A percentile compares a stretch with the other conserved stretches of the same genome.
Conservation (phyloP, 2,113 vertebrate genomes). For the Chinchilla lanigera region DNA sequence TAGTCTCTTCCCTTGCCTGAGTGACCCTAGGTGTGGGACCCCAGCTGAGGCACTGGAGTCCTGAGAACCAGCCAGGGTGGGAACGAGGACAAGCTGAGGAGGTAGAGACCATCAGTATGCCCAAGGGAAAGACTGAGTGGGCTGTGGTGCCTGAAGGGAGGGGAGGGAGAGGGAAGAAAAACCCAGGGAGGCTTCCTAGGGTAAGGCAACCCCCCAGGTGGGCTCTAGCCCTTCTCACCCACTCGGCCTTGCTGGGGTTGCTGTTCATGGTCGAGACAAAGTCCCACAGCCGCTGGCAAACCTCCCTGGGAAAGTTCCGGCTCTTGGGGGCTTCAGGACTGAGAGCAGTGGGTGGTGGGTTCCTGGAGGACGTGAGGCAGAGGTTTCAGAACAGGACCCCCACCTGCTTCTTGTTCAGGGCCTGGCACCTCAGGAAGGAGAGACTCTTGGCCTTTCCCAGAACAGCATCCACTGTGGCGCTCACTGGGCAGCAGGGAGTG, state of each 20-base stretch:
- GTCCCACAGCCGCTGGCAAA: conserved; percentile 69
- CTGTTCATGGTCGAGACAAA: conserved; percentile 80
- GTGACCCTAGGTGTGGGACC: not conserved
- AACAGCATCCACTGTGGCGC: too few relatives aligned
- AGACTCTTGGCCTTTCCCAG: not conserved
- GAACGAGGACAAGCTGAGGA: not conserved
- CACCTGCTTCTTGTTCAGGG: not conserved
- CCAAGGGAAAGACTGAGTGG: not conserved
- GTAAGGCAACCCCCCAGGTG: not conserved
- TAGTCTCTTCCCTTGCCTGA: not conserved
- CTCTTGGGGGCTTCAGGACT: conserved; percentile 82
- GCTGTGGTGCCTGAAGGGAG: not conserved
- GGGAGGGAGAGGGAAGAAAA: not conserved
- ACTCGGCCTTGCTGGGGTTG: conserved; percentile 80
- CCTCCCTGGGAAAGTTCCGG: conserved; percentile 74
- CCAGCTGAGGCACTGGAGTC: not conserved
- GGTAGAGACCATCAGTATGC: too few relatives aligned
- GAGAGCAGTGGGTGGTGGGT: conserved; percentile 83
- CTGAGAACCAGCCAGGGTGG: not conserved
- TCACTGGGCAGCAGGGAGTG: not conserved
- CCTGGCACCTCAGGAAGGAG: not conserved
- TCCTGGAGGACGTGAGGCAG: conserved; percentile 67
- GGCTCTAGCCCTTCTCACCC: conserved; percentile 76
- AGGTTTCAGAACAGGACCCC: not conserved
- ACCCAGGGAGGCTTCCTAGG: not conserved